phyloP scores from a whole-genome alignment of 2,113 vertebrate species.

The Barbus barbus region DNA sequence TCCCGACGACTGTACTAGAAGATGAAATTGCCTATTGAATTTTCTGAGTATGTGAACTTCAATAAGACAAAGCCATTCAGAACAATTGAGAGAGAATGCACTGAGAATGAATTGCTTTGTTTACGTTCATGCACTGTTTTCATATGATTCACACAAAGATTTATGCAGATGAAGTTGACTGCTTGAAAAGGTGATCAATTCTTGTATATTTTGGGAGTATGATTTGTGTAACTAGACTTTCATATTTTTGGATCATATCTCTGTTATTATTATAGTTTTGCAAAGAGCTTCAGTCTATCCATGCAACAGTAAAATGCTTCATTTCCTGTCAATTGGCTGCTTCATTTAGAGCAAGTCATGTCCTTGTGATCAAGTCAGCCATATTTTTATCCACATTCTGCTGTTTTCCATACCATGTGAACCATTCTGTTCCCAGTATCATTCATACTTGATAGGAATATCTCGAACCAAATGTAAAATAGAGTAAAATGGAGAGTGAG shows the following conservation, averaged over 20 bases:
- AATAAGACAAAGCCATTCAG: not conserved
- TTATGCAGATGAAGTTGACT: not conserved
- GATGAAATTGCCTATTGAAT: not conserved
- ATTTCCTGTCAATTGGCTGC: not conserved
- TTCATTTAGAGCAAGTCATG: not conserved
- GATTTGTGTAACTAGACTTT: not conserved
- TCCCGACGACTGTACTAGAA: not conserved
- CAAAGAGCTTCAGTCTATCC: not conserved
- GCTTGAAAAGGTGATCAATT: not conserved
- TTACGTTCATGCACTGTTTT: not conserved
- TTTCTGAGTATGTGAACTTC: not conserved
- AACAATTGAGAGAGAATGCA: not conserved
- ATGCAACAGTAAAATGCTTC: not conserved
- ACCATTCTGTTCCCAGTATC: conserved; percentile 13
- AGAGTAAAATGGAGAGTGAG: conserved; percentile 5
- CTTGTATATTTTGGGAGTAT: not conserved
- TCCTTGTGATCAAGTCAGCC: not conserved
- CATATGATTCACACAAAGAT: no score
- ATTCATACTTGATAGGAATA: conserved; percentile 29
- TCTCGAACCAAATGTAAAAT: conserved; percentile 42
- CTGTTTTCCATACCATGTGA: not conserved
- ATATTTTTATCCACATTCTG: not conserved
- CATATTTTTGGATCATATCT: no score
- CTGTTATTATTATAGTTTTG: not conserved
- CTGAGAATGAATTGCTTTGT: not conserved